Evolutionary conservation across 37 sponge, comb jelly and placozoan genomes (phyloP).

Genomic region (Mnemiopsis leidyi): DNA sequence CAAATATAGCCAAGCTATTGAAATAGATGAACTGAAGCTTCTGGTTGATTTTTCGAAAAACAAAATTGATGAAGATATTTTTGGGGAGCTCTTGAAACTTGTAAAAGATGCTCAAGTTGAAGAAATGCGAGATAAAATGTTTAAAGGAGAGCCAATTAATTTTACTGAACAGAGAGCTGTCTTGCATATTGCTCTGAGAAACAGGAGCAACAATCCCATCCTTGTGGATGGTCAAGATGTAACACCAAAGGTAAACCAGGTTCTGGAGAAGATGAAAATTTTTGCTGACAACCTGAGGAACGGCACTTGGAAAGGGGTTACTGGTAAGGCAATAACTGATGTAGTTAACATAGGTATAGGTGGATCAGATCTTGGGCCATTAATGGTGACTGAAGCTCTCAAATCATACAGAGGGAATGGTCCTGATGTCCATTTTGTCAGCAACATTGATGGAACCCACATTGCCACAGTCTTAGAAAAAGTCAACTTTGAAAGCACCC

Average conservation of each 20-base stretch:
- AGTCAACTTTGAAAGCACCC: constrained; percentile 78
- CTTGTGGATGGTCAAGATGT: constrained; percentile 94
- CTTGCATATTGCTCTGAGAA: constrained; percentile 92
- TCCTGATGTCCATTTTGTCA: constrained; percentile 90
- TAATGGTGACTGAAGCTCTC: constrained; percentile 97
- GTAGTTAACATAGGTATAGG: constrained; percentile 99
- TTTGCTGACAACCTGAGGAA: constrained; percentile 88
- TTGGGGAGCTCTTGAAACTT: constrained; percentile 84
- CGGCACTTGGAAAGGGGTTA: constrained; percentile 94
- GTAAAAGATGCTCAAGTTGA: constrained; percentile 86
- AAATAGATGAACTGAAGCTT: constrained; percentile 64
- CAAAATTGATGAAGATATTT: constrained; percentile 79
- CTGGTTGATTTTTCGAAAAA: constrained; percentile 96
- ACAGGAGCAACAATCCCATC: constrained; percentile 87
- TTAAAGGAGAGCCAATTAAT: constrained; percentile 94
- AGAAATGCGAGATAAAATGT: constrained; percentile 84
- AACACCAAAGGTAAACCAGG: constrained; percentile 81
- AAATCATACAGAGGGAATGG: constrained; percentile 85
- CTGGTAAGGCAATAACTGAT: constrained; percentile 94
- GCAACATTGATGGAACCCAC: constrained; percentile 98
- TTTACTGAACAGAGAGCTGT: constrained; percentile 99
- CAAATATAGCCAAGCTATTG: constrained; percentile 72
- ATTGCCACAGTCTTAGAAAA: constrained; percentile 75
- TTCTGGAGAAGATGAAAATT: constrained; percentile 83
- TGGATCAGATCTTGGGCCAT: constrained; percentile 97